Evolutionary conservation across 2,888 invertebrate genomes (phyloP), one percentile per base, ranked within the genome.

Genomic region (Proisotoma minuta): DNA sequence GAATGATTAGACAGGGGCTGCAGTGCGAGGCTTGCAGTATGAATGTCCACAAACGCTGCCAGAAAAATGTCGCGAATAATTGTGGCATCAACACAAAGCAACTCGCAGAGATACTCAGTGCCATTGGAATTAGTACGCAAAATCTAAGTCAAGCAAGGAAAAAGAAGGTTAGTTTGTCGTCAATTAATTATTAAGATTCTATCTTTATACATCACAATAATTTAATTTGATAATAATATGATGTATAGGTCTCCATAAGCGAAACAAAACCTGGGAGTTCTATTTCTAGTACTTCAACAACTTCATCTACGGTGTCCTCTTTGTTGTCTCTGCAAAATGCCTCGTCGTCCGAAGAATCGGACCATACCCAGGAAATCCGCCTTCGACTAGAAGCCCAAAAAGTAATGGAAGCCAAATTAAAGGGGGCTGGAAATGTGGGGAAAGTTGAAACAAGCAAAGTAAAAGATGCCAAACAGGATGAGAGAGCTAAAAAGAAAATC

Each of bases 21-120:
- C 96, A 97, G 80, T 97, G 97, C 79, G 91, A 92, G 83, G 95
- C 88, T 72, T 99, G 99, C 79, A 89, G 87, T 73, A 87, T 98
- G 85, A 98, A 98, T 82, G 95, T 98, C 66, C 98, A 99, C 83
- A 98, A 98, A 80, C 85, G 98, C 62, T 99, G 99, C 80, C 92
- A 96, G 82, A 94, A 94, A 80, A 99, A 99, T 81, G 98, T 99
- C 69, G 97, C 98, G 66, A 98, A 98, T 82, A 98, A 96, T 80
- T 99, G 99, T 81, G 98, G 99, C 76, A 94, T 97, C 79, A 92
- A 99, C 81, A 92, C 94, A 60, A 93, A 95, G 79, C 87, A 88
- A 79, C 89, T 99, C 92, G 97, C 95, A 3, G 89, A 91, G 78
- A 89, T 96, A 74, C 84, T 98, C 74, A 87, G 86, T 77, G 87